These are phyloP conservation scores for Petrolisthes cinctipes DNA, from an alignment of 2,888 invertebrate species.

Conservation along the genomic window DNA sequence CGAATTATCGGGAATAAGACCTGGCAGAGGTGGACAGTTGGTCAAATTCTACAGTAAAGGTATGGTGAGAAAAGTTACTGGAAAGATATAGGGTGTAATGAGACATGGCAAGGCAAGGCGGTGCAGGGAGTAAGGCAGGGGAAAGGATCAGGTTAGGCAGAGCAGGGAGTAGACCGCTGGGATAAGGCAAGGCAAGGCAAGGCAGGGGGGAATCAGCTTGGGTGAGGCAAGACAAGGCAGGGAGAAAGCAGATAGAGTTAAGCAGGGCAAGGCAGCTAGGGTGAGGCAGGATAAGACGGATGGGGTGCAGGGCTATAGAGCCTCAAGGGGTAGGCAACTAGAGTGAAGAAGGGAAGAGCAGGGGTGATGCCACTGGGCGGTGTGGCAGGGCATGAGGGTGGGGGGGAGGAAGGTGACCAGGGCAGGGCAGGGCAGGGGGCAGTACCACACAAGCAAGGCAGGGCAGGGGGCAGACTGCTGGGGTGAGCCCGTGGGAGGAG, in stretches of 20 bases:
- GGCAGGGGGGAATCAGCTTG: background rate
- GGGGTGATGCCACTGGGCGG: background rate
- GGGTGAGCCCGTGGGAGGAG: background rate
- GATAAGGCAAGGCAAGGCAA: background rate
- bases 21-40: too few species aligned
- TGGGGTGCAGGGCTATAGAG: too few species aligned
- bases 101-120: background rate
- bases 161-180: constrained; percentile 6
- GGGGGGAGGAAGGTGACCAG: background rate
- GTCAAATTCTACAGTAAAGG: too few species aligned
- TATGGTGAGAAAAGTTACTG: too few species aligned
- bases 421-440: background rate
- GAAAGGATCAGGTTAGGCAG: background rate
- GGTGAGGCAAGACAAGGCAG: too few species aligned
- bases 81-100: too few species aligned
- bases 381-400: background rate
- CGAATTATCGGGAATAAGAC: too few species aligned
- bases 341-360: too few species aligned
- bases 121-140: background rate
- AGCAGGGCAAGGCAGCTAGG: too few species aligned
- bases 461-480: background rate
- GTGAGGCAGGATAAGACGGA: too few species aligned
- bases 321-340: too few species aligned
- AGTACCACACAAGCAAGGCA: background rate
- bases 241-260: too few species aligned